These are phyloP conservation scores for Ganaspis sp. DNA, from an alignment of 1,140 invertebrate species.

Conservation along the genomic window DNA sequence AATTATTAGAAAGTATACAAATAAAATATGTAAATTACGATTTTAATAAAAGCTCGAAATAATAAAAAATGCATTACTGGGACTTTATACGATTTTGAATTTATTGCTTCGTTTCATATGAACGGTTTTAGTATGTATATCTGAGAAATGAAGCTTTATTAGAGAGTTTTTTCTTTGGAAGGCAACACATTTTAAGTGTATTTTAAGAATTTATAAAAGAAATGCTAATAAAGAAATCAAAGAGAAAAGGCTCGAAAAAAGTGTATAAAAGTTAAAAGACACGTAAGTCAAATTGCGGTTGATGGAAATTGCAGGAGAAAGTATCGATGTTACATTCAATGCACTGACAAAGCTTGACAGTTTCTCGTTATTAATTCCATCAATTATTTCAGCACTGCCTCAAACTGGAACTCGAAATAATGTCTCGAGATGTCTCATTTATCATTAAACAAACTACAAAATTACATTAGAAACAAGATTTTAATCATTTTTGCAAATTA, in stretches of 20 bases:
- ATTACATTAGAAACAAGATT: too few relatives aligned
- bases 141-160: not conserved
- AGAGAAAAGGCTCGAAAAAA: too few relatives aligned
- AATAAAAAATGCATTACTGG: not conserved
- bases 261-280: not conserved
- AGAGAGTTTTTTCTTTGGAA: not conserved
- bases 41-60: not conserved
- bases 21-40: slow-evolving; percentile 6
- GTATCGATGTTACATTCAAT: not conserved
- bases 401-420: not conserved
- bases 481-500: too few relatives aligned
- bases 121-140: not conserved
- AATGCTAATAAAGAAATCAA: not conserved
- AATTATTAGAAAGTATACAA: not conserved
- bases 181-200: not conserved
- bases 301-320: not conserved
- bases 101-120: slow-evolving; percentile 1
- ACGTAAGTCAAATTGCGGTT: not conserved
- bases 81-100: slow-evolving; percentile 1
- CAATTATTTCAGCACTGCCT: not conserved
- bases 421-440: not conserved
- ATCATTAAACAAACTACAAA: not conserved
- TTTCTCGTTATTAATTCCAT: slow-evolving; percentile 7
- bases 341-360: not conserved
- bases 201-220: not conserved